Evolutionary conservation across 2,888 invertebrate genomes (phyloP), one percentile per base, ranked within the genome.

Genomic region (Rhodophaea formosa): DNA sequence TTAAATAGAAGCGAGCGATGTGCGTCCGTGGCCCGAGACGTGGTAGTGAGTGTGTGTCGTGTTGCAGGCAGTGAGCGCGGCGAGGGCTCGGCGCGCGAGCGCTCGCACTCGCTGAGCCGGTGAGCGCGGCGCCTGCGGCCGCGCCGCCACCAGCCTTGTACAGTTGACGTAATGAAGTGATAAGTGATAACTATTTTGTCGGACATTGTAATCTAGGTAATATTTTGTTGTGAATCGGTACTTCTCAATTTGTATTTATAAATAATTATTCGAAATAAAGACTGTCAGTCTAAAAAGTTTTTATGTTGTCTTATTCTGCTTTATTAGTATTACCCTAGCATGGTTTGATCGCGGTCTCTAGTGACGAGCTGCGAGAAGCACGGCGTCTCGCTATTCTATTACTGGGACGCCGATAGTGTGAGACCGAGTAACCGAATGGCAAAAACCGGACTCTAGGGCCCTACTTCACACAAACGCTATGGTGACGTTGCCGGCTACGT

Each of bases 51-150:
- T 23, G n/a, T n/a, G n/a, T n/a, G n/a, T n/a, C n/a, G 12, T 47
- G 23, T 72, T 74, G 58, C 84, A 91, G 91, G 91, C 88, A 88
- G 72, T 88, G 91, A 90, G 82, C 88, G 90, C 62, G n/a, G n/a
- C n/a, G n/a, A n/a, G n/a, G n/a, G n/a, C n/a, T n/a, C n/a, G n/a
- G n/a, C 85, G 49, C 88, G 88, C 65, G 83, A 82, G 77, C 87
- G 91, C 52, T 91, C 91, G 70, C 92, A 95, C 84, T 95, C 95
- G 75, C 92, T 95, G 69, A 94, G 94, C 77, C 93, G 95, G 93
- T 95, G 94, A 95, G 92, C 75, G 73, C 56, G 57, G 39, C 39
- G 32, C 51, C 54, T 32, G 59, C 53, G 53, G 59, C 39, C 58
- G 35, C 43, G 29, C 58, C 52, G 59, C 53, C 53, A 47, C 56